Base-by-base conservation (phyloP, 2,797 vertebrate genomes). In the Saxicola maurus region DNA sequence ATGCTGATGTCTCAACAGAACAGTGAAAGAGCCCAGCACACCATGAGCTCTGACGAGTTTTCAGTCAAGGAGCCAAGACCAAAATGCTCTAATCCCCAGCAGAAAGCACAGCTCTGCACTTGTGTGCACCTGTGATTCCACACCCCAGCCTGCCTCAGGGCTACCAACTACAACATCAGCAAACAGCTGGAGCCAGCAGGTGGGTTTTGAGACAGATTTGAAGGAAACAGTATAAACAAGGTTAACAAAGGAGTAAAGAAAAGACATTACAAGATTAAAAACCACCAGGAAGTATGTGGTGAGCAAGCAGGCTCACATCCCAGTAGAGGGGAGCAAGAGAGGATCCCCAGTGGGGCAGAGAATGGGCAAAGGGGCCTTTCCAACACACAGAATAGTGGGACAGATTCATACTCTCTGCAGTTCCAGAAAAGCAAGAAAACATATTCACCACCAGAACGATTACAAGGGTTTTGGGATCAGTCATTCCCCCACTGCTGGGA, bases 1-100 rank as follows among this genome's bases (percentile, higher is more conserved):
- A 80, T 2, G 3, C 13, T 5, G 23, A 75, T 61, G 31, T 35
- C 13, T 40, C 68, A 31, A n/a, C 11, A 8, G 11, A 31, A 10
- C 0, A 64, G 51, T 2, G 0, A 15, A 4, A 7, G 19, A 37
- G 21, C 56, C 16, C 33, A 23, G 61, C 40, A 49, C 0, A 2
- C 24, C 2, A 24, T 17, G 10, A 51, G 11, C 23, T 35, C 53
- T 28, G 33, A 28, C 1, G 8, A 35, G 15, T 11, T 56, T n/a
- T 20, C 46, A 67, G 37, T 13, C 45, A 46, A 51, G 23, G 9
- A 88, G 28, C 25, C 78, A 69, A 20, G 16, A 19, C 20, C 45
- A 2, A 68, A 74, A 17, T 2, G 21, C 28, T 46, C 48, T 14
- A 14, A 16, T 2, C 11, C 27, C 23, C n/a, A 27, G 16, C 17